These are phyloP conservation scores for Nyctibius grandis DNA, from an alignment of 2,797 vertebrate species.

Conservation along the genomic window DNA sequence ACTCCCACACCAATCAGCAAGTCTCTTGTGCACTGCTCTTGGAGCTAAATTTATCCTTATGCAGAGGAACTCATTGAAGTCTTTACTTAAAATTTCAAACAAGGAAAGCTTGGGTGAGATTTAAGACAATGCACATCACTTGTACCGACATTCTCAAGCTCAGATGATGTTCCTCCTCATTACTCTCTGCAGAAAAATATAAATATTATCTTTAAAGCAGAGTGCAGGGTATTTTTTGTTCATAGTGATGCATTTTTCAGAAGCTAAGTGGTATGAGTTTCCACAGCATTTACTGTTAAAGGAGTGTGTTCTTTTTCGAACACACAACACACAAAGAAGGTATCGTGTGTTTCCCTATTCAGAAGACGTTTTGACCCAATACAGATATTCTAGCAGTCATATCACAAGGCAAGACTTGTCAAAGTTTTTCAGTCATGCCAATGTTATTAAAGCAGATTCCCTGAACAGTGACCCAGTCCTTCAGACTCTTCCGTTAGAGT, in stretches of 20 bases:
- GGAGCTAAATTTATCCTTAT: conserved; percentile 7
- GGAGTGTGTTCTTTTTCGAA: not conserved
- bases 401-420: not conserved
- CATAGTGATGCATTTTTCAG: not conserved
- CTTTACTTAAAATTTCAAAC: not conserved
- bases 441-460: not conserved
- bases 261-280: not conserved
- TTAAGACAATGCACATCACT: not conserved
- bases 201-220: not conserved
- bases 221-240: not conserved
- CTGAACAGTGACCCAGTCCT: not conserved
- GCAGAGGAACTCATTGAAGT: not conserved
- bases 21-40: not conserved
- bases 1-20: conserved; percentile 3
- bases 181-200: not conserved
- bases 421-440: not conserved
- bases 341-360: not conserved
- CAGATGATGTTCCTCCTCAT: not conserved
- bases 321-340: not conserved
- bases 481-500: not conserved
- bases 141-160: not conserved
- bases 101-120: not conserved
- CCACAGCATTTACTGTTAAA: not conserved
- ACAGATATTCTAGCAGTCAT: not conserved
- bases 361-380: not conserved